A percentile compares a stretch with the other conserved stretches of the same genome.
Evolutionary conservation across 2,888 invertebrate species (phyloP).

Genomic region (Eudemis profundana): DNA sequence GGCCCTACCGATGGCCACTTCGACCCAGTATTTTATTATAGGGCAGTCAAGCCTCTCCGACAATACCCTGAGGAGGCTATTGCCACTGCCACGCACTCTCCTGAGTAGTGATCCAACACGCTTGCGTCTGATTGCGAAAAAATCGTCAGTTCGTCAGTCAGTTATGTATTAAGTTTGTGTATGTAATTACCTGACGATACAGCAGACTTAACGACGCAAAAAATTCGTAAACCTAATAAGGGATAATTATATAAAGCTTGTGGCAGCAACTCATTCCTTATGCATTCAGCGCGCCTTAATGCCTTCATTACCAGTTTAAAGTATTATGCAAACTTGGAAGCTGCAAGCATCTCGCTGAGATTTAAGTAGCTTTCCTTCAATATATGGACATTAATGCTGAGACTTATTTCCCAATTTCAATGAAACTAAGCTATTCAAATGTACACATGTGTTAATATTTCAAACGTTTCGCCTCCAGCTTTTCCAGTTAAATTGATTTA

Average conservation of each 20-base stretch:
- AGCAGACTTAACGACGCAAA: background rate
- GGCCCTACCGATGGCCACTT: too few relatives aligned
- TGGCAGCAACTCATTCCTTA: constrained; percentile 74
- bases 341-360: constrained; percentile 69
- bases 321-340: constrained; percentile 80
- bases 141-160: too few relatives aligned
- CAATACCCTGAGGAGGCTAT: too few relatives aligned
- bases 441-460: background rate
- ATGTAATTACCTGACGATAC: background rate
- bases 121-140: too few relatives aligned
- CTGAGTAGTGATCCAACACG: too few relatives aligned
- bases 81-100: too few relatives aligned
- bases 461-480: too few relatives aligned
- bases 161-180: too few relatives aligned
- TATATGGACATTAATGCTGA: constrained; percentile 56
- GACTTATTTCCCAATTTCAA: constrained; percentile 55
- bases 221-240: constrained; percentile 36
- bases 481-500: too few relatives aligned
- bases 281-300: constrained; percentile 82
- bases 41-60: too few relatives aligned
- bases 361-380: constrained; percentile 65
- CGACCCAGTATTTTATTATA: too few relatives aligned
- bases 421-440: constrained; percentile 28
- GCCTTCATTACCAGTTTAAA: constrained; percentile 84
- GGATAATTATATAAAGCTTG: constrained; percentile 73